Conservation (phyloP, 2,888 invertebrate genomes). For the Microctonus hyperodae region DNA sequence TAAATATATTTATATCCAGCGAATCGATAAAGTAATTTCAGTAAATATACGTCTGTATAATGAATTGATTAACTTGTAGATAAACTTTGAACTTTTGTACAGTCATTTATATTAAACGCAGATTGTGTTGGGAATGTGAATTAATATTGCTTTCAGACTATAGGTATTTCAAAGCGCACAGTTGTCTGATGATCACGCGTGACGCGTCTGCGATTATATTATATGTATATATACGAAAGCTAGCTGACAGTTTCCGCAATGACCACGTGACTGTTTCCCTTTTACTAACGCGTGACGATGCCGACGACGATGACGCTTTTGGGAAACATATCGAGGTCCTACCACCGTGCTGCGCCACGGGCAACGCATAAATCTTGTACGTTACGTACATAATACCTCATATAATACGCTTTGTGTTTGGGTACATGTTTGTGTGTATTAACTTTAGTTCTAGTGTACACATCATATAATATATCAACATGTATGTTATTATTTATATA, state of each 20-base stretch:
- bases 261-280: background rate
- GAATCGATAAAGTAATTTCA: background rate
- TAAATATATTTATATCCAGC: too few species aligned
- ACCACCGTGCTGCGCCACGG: constrained; percentile 9
- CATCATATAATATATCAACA: background rate
- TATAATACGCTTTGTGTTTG: constrained; percentile 28
- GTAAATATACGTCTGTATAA: background rate
- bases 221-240: background rate
- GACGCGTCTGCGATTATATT: background rate
- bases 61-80: background rate
- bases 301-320: background rate
- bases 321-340: constrained; percentile 18
- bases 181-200: background rate
- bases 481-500: background rate
- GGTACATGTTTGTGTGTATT: constrained; percentile 7
- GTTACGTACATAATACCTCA: constrained; percentile 25
- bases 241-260: background rate
- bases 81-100: background rate
- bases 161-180: background rate
- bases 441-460: background rate
- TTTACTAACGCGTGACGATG: background rate
- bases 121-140: background rate
- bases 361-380: constrained; percentile 24
- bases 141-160: background rate
- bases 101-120: background rate